These are phyloP conservation scores for Euphydryas editha DNA, from an alignment of 2,888 invertebrate genomes.

Conservation along the genomic window DNA sequence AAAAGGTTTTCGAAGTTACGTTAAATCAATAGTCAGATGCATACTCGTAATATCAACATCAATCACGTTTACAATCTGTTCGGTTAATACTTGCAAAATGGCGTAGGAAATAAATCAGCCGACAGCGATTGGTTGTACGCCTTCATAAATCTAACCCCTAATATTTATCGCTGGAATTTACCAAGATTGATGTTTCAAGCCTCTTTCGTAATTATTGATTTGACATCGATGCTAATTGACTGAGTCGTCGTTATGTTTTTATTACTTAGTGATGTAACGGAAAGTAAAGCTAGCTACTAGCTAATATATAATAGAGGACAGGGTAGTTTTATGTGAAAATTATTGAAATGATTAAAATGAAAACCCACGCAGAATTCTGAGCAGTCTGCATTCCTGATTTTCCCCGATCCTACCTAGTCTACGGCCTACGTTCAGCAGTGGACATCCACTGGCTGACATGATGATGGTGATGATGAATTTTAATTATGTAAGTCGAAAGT, in stretches of 20 bases:
- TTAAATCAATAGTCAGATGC: slow-evolving; percentile 16
- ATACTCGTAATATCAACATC: slow-evolving; percentile 35
- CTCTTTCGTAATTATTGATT: slow-evolving; percentile 26
- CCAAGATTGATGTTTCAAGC: slow-evolving; percentile 30
- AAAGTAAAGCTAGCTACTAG: too few relatives aligned
- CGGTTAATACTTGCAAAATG: slow-evolving; percentile 41
- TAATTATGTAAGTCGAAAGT: too few relatives aligned
- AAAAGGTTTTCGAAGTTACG: slow-evolving; percentile 7
- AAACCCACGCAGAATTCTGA: too few relatives aligned
- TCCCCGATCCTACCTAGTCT: too few relatives aligned
- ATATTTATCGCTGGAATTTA: slow-evolving; percentile 31
- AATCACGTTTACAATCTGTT: slow-evolving; percentile 40
- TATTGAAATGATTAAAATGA: too few relatives aligned
- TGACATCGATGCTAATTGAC: slow-evolving; percentile 4
- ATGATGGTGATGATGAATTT: too few relatives aligned
- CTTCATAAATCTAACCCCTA: slow-evolving; percentile 41
- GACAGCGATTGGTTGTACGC: slow-evolving; percentile 36
- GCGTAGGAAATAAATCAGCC: slow-evolving; percentile 41
- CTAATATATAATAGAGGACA: too few relatives aligned
- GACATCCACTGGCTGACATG: too few relatives aligned
- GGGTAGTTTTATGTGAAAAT: too few relatives aligned
- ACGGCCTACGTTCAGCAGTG: too few relatives aligned
- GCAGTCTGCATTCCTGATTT: too few relatives aligned
- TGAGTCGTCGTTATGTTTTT: neutral
- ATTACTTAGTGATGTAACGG: neutral